phyloP scores from a whole-genome alignment of 1,140 invertebrate genomes.

The Hyles euphorbiae region DNA sequence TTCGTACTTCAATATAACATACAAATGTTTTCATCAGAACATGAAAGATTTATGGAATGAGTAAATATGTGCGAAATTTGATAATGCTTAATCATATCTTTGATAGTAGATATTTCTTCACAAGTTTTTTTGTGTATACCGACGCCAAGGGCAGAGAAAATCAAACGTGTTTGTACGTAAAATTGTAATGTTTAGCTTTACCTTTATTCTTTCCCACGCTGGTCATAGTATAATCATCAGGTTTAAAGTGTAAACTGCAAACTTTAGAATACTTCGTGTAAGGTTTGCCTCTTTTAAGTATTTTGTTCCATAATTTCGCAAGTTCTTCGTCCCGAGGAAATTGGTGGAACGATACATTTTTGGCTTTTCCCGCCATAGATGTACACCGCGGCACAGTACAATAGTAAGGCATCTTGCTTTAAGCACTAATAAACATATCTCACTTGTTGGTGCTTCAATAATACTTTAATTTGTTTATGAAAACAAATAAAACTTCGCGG shows the following conservation, averaged over 20 bases:
- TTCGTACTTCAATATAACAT: too few species aligned
- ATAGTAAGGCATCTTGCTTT: constrained; percentile 65
- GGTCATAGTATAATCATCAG: constrained; percentile 66
- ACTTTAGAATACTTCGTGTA: constrained; percentile 74
- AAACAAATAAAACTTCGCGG: constrained; percentile 59
- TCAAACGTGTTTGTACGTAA: constrained; percentile 20
- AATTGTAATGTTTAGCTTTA: constrained; percentile 22
- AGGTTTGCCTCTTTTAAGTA: constrained; percentile 66
- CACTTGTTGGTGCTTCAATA: constrained; percentile 7
- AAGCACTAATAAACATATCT: constrained; percentile 37
- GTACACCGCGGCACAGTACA: constrained; percentile 70
- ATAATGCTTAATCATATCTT: too few species aligned
- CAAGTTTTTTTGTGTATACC: too few species aligned
- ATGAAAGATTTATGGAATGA: too few species aligned
- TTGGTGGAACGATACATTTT: constrained; percentile 71
- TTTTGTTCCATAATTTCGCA: constrained; percentile 63
- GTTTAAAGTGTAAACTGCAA: constrained; percentile 66
- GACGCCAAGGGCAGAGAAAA: constrained; percentile 5
- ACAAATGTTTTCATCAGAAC: too few species aligned
- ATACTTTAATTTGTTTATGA: constrained; percentile 33
- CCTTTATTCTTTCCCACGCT: constrained; percentile 67
- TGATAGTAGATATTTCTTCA: too few species aligned
- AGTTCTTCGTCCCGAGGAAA: constrained; percentile 65
- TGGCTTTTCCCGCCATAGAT: constrained; percentile 69
- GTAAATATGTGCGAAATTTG: too few species aligned